Percentiles rank a stretch among this genome's conserved stretches.
These are phyloP conservation scores for Ariolimax columbianus DNA, from an alignment of 2,888 invertebrate genomes.

Conservation along the genomic window DNA sequence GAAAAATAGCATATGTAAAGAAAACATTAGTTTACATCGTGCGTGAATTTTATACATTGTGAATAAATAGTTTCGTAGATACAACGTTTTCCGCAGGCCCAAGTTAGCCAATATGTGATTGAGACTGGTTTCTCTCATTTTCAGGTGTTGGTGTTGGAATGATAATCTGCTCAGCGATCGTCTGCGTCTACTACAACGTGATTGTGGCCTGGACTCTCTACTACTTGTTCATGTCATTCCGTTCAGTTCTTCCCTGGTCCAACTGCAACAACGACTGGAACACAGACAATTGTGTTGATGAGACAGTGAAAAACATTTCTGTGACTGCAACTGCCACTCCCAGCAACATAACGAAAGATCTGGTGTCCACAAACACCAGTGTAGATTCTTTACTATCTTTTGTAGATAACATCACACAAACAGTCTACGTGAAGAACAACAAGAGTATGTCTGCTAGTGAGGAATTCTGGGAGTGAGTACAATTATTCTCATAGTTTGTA, in stretches of 20 bases:
- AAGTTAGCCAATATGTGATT: no score
- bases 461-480: slow-evolving; percentile 74
- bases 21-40: no score
- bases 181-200: slow-evolving; percentile 80
- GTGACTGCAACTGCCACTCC: not conserved
- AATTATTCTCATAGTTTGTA: not conserved
- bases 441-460: slow-evolving; percentile 65
- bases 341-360: not conserved
- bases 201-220: slow-evolving; percentile 79
- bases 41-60: no score
- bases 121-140: not conserved
- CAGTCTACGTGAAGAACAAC: slow-evolving; percentile 36
- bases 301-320: not conserved
- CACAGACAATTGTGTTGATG: slow-evolving; percentile 63
- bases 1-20: no score
- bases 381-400: not conserved
- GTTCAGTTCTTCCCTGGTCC: slow-evolving; percentile 77
- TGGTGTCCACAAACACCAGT: not conserved
- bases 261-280: slow-evolving; percentile 78
- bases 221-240: slow-evolving; percentile 78
- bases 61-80: no score
- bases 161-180: slow-evolving; percentile 77
- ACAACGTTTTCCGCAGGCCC: no score
- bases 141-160: slow-evolving; percentile 79
- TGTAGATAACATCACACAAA: slow-evolving; percentile 33